Base-by-base conservation (phyloP, 2,113 vertebrate genomes). In the rabbit (Oryctolagus cuniculus) region DNA sequence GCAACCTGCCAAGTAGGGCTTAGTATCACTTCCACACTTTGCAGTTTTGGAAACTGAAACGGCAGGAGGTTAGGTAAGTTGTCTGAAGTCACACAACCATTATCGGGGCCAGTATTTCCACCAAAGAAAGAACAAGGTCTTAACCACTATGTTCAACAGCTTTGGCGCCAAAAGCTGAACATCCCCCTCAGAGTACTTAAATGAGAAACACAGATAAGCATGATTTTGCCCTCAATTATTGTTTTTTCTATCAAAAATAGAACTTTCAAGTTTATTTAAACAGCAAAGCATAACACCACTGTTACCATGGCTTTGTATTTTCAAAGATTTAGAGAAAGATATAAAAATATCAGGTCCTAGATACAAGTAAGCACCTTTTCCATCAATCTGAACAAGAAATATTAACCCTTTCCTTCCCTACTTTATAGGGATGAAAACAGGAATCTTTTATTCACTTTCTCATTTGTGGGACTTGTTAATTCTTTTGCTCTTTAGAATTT, bases 241-340 rank as follows among this genome's bases (percentile, higher is more conserved):
- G 83, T 90, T 96, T 95, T 96, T 87, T 67, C 91, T 80, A 10
- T 91, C 91, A 93, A 96, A 97, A 96, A 96, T 96, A 96, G 95
- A 97, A 87, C 80, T 73, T 94, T 96, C 24, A 70, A 96, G 96
- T 97, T 97, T 96, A 94, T 87, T 96, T 96, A 87, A 96, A 79
- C 64, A 87, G 89, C 83, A 75, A 89, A 89, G 72, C 91, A 96
- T 90, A 97, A 95, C 90, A 96, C 53, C 73, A 55, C 53, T 81
- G 89, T 97, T 95, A 73, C 97, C 92, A 97, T 96, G 87, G 80
- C 24, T 29, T 93, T 81, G 11, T 17, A 84, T 92, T 93, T 96
- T 93, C 75, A 89, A 94, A 95, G 87, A 83, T 94, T 87, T 91
- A 93, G 87, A 75, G 44, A n/a, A 75, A 96, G 82, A 82, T 70